These are phyloP conservation scores for Corydoras maculifer DNA, from an alignment of 2,113 vertebrate genomes.

Conservation along the genomic window DNA sequence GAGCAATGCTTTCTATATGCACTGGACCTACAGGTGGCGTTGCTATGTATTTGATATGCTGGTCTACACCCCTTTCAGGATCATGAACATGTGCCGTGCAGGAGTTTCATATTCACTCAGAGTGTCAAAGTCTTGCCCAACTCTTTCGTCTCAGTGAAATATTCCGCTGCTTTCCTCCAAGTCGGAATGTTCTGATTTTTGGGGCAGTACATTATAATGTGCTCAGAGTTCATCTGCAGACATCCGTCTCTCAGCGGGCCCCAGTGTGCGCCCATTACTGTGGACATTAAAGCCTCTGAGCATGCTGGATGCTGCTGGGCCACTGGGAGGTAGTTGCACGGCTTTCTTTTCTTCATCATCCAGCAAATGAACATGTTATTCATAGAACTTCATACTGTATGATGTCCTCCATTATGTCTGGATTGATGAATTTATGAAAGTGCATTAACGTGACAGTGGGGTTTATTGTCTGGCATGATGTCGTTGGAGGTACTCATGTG, in stretches of 20 bases:
- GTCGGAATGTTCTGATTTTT: slow-evolving; percentile 13
- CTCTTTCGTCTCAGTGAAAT: slow-evolving; percentile 9
- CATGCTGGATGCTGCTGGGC: slow-evolving; percentile 23
- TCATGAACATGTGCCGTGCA: no score
- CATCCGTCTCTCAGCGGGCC: slow-evolving; percentile 26
- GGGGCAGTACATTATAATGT: slow-evolving; percentile 17
- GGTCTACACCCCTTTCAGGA: no score
- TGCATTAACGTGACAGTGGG: no score
- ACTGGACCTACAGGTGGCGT: no score
- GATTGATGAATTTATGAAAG: no score
- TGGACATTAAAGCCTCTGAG: slow-evolving; percentile 14
- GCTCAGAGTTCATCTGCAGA: slow-evolving; percentile 27
- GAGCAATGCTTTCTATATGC: no score
- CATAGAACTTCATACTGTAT: slow-evolving; percentile 5
- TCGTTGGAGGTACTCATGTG: no score
- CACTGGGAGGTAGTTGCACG: slow-evolving; percentile 20
- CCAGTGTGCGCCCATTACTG: slow-evolving; percentile 36
- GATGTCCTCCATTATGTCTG: not conserved
- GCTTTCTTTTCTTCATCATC: slow-evolving; percentile 24
- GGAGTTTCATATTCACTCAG: slow-evolving; percentile 5
- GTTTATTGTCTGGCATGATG: no score
- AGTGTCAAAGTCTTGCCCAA: not conserved
- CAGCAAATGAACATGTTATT: slow-evolving; percentile 30
- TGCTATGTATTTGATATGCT: no score
- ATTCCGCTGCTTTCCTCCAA: not conserved